Base-by-base conservation (phyloP, 2,888 invertebrate species). In the Pardosa pseudoannulata region DNA sequence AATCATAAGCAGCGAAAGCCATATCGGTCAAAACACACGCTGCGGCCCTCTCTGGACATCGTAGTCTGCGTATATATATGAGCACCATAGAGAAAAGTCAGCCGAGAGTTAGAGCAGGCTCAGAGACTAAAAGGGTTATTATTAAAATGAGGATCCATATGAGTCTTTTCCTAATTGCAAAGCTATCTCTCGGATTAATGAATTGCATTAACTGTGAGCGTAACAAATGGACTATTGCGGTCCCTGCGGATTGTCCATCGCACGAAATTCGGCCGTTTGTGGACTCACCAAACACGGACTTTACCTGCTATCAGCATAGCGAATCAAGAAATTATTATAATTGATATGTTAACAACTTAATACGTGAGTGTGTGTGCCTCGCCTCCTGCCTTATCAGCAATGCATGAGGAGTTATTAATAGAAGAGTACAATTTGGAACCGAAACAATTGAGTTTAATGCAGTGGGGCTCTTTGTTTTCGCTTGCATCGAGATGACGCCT, bases 291-390 rank as follows among this genome's bases (percentile, higher is more conserved):
- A 62, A 11, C n/a, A 13, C 11, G 28, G 0, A 11, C 23, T 19
- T 1, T 1, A 9, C 28, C 62, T 62, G n/a, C 2, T 80, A 73
- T 73, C 73, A 36, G 64, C 32, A 27, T 56, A 23, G 32, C 50
- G 74, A 70, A 81, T 81, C 81, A 81, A 81, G 81, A 81, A 81
- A 81, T 74, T 81, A 81, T 62, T 81, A 56, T 81, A 81, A 81
- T 81, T 81, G 81, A 68, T 74, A 68, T 65, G 50, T 62, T 81
- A 81, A 74, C 74, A 74, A 41, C 68, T 81, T 80, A 80, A 80
- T 62, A 62, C 65, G 50, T 41, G 39, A 68, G 29, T 56, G 27
- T 2, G n/a, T 31, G 28, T 1, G 19, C 9, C n/a, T n/a, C n/a
- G n/a, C n/a, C n/a, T n/a, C n/a, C n/a, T 56, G n/a, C 19, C n/a